These are phyloP conservation scores for Chrysomela aeneicollis DNA, from an alignment of 2,888 invertebrate species.

Conservation along the genomic window DNA sequence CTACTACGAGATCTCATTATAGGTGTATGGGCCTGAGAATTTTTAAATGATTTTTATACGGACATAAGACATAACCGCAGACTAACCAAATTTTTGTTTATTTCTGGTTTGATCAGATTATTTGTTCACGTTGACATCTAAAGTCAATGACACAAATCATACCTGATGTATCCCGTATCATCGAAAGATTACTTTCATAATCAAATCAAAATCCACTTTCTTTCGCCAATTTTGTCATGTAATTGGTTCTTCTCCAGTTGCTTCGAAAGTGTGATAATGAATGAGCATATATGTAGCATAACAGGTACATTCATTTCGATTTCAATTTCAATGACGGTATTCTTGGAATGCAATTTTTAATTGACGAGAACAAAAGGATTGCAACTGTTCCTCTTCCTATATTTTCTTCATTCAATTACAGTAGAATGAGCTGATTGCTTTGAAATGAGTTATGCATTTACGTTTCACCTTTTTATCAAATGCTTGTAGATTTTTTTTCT, in stretches of 20 bases:
- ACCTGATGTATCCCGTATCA: not conserved
- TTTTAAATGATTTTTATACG: too few species aligned
- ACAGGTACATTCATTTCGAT: not conserved
- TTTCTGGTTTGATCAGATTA: not conserved
- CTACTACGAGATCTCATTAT: too few species aligned
- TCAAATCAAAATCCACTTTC: not conserved
- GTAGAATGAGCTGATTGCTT: too few species aligned
- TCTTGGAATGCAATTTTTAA: not conserved
- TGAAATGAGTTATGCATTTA: too few species aligned
- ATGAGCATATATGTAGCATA: not conserved
- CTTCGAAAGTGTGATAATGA: not conserved
- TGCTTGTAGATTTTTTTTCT: too few species aligned
- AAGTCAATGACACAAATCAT: not conserved
- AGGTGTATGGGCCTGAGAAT: too few species aligned
- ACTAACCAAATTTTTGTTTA: not conserved
- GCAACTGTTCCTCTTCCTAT: not conserved
- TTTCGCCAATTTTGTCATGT: not conserved
- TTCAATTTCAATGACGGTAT: not conserved
- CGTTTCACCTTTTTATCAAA: too few species aligned
- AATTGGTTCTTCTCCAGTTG: conserved; percentile 1
- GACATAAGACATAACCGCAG: not conserved
- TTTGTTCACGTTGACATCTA: conserved; percentile 1
- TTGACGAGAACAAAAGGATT: not conserved
- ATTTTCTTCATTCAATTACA: not conserved
- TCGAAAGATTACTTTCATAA: too few species aligned